Percentiles rank a stretch among this genome's conserved stretches.
Conservation (phyloP, 2,113 vertebrate genomes). For the Collichthys lucidus region DNA sequence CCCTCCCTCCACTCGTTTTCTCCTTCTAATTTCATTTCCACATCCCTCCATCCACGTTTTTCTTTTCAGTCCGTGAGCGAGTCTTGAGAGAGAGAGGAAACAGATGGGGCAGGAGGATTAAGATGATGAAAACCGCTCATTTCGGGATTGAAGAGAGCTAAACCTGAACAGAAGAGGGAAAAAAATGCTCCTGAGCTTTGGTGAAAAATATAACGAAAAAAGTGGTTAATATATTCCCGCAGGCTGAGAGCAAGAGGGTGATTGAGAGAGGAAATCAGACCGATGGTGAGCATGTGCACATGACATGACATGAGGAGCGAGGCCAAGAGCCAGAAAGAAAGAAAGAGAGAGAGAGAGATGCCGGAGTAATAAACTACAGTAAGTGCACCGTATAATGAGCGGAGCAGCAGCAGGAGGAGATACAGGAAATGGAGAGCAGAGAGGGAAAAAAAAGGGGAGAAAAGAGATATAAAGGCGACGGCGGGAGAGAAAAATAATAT, state of each 20-base stretch:
- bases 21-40: constrained; percentile 40
- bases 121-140: constrained; percentile 53
- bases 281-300: background rate
- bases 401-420: constrained; percentile 31
- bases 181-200: constrained; percentile 13
- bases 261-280: background rate
- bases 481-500: background rate
- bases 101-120: constrained; percentile 39
- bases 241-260: background rate
- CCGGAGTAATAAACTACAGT: constrained; percentile 41
- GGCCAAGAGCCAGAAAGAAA: constrained; percentile 32
- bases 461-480: constrained; percentile 33
- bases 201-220: constrained; percentile 6
- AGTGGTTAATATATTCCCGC: background rate
- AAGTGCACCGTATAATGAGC: constrained; percentile 53
- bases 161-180: constrained; percentile 10
- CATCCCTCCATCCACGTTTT: constrained; percentile 5
- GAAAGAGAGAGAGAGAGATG: constrained; percentile 16
- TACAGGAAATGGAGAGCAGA: constrained; percentile 26
- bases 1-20: background rate
- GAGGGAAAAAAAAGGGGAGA: background rate
- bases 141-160: constrained; percentile 15
- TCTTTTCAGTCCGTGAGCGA: constrained; percentile 7
- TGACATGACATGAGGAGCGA: background rate
- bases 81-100: constrained; percentile 6